phyloP scores from a whole-genome alignment of 2,797 vertebrate genomes.

The Rhabdophis nuchalis region DNA sequence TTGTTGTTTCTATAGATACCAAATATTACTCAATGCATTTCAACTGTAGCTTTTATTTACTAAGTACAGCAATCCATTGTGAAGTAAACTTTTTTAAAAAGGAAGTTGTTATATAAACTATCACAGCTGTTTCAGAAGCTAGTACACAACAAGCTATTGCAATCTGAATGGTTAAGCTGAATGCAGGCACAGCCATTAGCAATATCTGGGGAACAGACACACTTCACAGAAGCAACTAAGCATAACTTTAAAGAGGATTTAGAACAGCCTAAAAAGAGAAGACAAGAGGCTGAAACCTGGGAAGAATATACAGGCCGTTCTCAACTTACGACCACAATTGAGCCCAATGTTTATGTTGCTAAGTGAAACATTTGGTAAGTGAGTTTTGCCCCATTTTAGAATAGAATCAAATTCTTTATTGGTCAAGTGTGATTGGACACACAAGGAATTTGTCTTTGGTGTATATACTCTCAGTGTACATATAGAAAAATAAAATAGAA shows the following conservation, averaged over 20 bases:
- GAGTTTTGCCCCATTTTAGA: neutral
- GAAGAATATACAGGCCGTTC: neutral
- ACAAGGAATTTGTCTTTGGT: too few relatives aligned
- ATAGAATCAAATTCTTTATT: too few relatives aligned
- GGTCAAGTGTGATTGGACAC: too few relatives aligned
- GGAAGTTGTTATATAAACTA: neutral
- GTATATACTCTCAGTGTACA: too few relatives aligned
- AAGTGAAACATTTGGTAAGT: neutral
- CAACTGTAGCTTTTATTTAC: neutral
- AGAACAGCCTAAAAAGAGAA: neutral
- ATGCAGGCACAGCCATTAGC: neutral
- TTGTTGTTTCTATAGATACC: neutral
- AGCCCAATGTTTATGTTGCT: neutral
- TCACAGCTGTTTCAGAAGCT: neutral
- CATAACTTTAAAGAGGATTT: neutral
- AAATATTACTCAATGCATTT: neutral
- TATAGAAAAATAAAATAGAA: too few relatives aligned
- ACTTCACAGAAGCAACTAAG: neutral
- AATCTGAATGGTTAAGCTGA: neutral
- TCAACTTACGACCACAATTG: neutral
- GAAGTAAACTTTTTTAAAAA: neutral
- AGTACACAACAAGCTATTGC: neutral
- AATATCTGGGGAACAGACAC: neutral
- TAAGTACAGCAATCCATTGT: neutral
- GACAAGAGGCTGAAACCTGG: neutral